Base-by-base conservation (phyloP, 2,113 vertebrate species). In the Tetrao urogallus region DNA sequence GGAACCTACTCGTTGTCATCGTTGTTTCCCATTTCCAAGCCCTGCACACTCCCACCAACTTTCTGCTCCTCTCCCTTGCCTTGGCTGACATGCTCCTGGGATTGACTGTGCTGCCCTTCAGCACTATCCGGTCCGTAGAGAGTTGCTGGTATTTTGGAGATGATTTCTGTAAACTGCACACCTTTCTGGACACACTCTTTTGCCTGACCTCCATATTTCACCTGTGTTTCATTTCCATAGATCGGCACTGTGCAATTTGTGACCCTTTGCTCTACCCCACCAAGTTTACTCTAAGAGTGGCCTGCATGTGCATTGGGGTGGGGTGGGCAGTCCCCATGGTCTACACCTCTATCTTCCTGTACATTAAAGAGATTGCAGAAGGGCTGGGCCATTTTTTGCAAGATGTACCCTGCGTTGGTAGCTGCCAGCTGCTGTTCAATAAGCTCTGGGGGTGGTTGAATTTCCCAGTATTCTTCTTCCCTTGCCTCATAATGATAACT, bases 181-280 rank as follows among this genome's bases (percentile, higher is more conserved):
- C 93, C 5, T 98, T 97, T 76, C 79, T 97, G 80, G 97, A 98
- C 86, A 97, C 92, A 0, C 25, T 97, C 6, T 96, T 98, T 76
- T 97, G 96, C 88, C 86, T 97, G 75, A 91, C 85, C 28, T 97
- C 95, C 40, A 80, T 97, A 74, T 96, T 97, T 65, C 97, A 97
- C 3, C 94, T 97, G 45, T 97, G 96, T 77, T 98, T 97, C 43
- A 97, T 97, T 89, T 97, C 97, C 66, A 82, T 96, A 38, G 96
- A 97, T 82, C 64, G 91, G 24, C 95, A 96, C 20, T 96, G 82
- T 61, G 96, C 97, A 47, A 94, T 97, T 73, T 97, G 95, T 25
- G 78, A 97, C 36, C 96, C 96, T 19, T 64, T 97, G 73, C 66
- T 94, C 50, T 98, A 95, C 22, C 81, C 92, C 17, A 93, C 94